phyloP scores from a whole-genome alignment of 2,113 vertebrate genomes.

The Psilopogon haemacephalus region DNA sequence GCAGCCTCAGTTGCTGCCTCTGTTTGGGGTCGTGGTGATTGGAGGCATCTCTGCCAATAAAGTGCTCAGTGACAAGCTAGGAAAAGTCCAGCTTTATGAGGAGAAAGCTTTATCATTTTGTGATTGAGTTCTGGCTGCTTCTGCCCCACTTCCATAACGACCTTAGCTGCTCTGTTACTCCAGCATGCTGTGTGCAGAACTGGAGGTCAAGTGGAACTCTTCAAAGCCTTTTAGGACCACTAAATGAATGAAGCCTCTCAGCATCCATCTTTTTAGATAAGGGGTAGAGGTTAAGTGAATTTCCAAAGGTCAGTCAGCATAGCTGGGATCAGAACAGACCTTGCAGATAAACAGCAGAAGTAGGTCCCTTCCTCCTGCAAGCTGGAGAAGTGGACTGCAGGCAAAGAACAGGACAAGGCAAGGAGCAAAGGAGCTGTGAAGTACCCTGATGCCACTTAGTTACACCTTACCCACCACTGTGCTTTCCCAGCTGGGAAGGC shows the following conservation, averaged over 20 bases:
- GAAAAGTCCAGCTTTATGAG: not conserved
- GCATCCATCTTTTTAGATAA: not conserved
- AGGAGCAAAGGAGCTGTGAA: not conserved
- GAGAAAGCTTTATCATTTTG: not conserved
- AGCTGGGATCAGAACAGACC: not conserved
- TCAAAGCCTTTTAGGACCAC: constrained; percentile 12
- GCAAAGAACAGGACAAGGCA: not conserved
- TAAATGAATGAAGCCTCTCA: constrained; percentile 33
- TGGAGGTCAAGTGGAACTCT: not conserved
- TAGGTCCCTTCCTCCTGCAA: not conserved
- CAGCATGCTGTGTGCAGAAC: not conserved
- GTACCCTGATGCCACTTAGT: not conserved
- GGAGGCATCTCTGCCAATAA: not conserved
- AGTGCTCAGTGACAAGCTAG: not conserved
- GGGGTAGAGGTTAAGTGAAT: constrained; percentile 23
- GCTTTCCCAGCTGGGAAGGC: not conserved
- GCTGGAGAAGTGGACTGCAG: not conserved
- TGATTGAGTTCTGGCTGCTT: not conserved
- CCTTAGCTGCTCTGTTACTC: not conserved
- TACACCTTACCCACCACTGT: not conserved
- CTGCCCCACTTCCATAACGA: not conserved
- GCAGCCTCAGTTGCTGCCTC: not conserved
- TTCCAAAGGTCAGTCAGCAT: not conserved
- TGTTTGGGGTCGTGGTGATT: not conserved
- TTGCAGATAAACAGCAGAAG: not conserved